A percentile compares a stretch with the other conserved stretches of the same genome.
Evolutionary conservation across 2,888 invertebrate species (phyloP).

Genomic region (Phrixothrix hirtus): DNA sequence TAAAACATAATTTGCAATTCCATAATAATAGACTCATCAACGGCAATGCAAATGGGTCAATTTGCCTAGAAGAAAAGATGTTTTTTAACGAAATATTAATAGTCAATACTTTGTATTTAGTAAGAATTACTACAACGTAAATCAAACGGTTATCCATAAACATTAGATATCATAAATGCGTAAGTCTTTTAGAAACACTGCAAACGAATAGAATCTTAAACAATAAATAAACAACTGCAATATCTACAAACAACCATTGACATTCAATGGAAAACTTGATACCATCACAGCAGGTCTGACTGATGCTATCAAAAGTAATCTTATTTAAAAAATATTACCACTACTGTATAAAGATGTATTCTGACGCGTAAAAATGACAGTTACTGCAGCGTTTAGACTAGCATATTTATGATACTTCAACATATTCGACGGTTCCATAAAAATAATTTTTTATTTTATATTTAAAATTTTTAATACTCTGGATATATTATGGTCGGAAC

Average conservation of each 20-base stretch:
- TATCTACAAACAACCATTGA: slow-evolving; percentile 29
- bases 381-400: too few relatives aligned
- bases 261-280: slow-evolving; percentile 23
- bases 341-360: slow-evolving; percentile 20
- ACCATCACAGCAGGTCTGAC: slow-evolving; percentile 20
- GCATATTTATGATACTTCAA: too few relatives aligned
- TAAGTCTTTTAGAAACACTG: slow-evolving; percentile 14
- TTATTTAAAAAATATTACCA: slow-evolving; percentile 26
- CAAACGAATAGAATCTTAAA: slow-evolving; percentile 22
- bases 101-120: too few relatives aligned
- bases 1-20: slow-evolving; percentile 19
- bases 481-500: too few relatives aligned
- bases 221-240: slow-evolving; percentile 25
- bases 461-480: too few relatives aligned
- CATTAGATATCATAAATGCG: neutral
- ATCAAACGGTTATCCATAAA: neutral
- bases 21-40: slow-evolving; percentile 18
- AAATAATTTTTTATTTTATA: too few relatives aligned
- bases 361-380: slow-evolving; percentile 19
- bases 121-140: too few relatives aligned
- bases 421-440: too few relatives aligned
- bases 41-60: slow-evolving; percentile 6
- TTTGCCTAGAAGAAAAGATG: slow-evolving; percentile 1
- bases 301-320: slow-evolving; percentile 14
- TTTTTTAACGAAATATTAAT: neutral